Evolutionary conservation across 2,888 invertebrate species (phyloP).

Genomic region (Leuctra nigra): DNA sequence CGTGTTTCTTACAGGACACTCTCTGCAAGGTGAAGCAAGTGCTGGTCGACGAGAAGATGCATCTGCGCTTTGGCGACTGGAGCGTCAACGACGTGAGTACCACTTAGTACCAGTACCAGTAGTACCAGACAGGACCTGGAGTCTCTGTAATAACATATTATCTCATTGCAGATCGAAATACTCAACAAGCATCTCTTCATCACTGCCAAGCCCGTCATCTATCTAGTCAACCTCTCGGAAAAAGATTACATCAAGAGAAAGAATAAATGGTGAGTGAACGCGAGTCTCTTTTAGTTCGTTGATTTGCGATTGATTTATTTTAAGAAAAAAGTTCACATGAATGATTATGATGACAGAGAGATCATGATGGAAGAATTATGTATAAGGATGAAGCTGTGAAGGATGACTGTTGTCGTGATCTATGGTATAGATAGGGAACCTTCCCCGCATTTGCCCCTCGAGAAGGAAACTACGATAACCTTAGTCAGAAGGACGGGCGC

Average conservation of each 20-base stretch:
- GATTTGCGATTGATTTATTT: no score
- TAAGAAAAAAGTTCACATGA: no score
- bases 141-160: conserved; percentile 12
- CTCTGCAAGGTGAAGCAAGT: conserved; percentile 76
- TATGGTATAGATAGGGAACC: no score
- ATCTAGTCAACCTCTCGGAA: conserved; percentile 94
- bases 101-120: no score
- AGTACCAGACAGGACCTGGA: not conserved
- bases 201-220: conserved; percentile 96
- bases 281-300: no score
- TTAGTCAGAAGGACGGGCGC: no score
- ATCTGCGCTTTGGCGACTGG: conserved; percentile 91
- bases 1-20: conserved; percentile 62
- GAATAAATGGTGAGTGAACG: conserved; percentile 95
- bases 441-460: no score
- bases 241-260: conserved; percentile 98
- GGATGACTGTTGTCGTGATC: no score
- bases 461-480: no score
- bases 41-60: conserved; percentile 83
- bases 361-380: no score
- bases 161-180: conserved; percentile 75
- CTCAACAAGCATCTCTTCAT: conserved; percentile 94
- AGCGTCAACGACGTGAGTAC: conserved; percentile 73
- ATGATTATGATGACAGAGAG: no score
- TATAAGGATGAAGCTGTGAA: no score